Base-by-base conservation (phyloP, 2,888 invertebrate genomes). In the Andrena minutula region DNA sequence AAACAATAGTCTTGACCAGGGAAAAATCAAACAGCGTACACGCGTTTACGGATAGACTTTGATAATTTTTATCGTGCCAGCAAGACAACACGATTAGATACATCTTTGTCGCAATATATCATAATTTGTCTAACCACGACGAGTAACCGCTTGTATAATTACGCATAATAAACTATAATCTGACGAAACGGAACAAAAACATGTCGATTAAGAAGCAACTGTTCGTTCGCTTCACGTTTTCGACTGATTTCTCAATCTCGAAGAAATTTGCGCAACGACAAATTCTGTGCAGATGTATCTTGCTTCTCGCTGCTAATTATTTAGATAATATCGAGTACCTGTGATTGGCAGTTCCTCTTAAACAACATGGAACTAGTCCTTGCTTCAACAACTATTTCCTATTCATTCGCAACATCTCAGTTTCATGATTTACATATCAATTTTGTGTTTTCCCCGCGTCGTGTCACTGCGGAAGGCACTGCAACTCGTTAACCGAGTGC, bases 41-140 rank as follows among this genome's bases (percentile, higher is more conserved):
- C 71, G 30, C 53, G 20, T 61, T 7, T 28, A 8, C 30, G 47
- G 47, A 64, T 75, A 8, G 32, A 56, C 64, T 35, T 6, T n/a
- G 78, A 78, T 73, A 56, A 65, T 30, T 68, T 53, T 82, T 82
- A 78, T 83, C 83, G 16, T 28, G 2, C 8, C 60, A n/a, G 32
- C 16, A 28, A 6, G 41, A 64, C 35, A 35, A 49, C 41, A 16
- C 7, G 47, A 71, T 35, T 60, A 2, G 56, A 69, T 26, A 49
- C 41, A 49, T 10, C 23, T 51, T 69, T 73, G 64, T 23, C 49
- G 53, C 65, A 30, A 49, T 61, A 16, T 76, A 65, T 51, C 66
- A 74, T 77, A 82, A 81, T 82, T 83, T 74, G 76, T 77, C 73
- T 71, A 60, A 47, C 63, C 6, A 0, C n/a, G 26, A 53, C 61